Percentiles rank a stretch among this genome's conserved stretches.
Evolutionary conservation across 2,113 vertebrate species (phyloP).

Genomic region (Xenopus borealis): DNA sequence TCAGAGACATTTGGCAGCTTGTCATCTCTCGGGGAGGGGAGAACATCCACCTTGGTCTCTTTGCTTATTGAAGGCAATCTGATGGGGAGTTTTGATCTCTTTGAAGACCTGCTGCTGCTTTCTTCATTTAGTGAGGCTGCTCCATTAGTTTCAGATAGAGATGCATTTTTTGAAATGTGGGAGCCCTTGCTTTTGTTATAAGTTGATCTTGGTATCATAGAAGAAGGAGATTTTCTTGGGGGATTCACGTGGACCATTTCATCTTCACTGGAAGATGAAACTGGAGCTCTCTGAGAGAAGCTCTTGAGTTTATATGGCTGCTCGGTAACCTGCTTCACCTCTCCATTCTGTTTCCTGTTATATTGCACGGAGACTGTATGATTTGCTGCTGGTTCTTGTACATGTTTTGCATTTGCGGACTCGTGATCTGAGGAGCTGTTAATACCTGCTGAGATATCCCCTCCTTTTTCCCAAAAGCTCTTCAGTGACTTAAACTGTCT

Average conservation of each 20-base stretch:
- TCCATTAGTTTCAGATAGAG: slow-evolving; percentile 34
- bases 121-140: slow-evolving; percentile 43
- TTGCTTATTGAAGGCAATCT: slow-evolving; percentile 38
- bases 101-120: slow-evolving; percentile 45
- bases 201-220: background rate
- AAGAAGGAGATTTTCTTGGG: slow-evolving; percentile 43
- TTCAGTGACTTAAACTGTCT: slow-evolving; percentile 59
- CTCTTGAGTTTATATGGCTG: slow-evolving; percentile 38
- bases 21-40: slow-evolving; percentile 10
- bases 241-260: slow-evolving; percentile 47
- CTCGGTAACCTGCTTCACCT: slow-evolving; percentile 12
- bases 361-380: slow-evolving; percentile 35
- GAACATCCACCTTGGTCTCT: slow-evolving; percentile 17
- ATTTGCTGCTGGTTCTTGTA: slow-evolving; percentile 21
- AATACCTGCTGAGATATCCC: slow-evolving; percentile 12
- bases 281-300: slow-evolving; percentile 51
- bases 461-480: slow-evolving; percentile 65
- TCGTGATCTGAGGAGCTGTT: background rate
- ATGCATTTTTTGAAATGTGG: slow-evolving; percentile 6
- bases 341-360: slow-evolving; percentile 26
- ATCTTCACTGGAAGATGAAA: slow-evolving; percentile 58
- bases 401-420: background rate
- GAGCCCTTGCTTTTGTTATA: slow-evolving; percentile 43
- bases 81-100: slow-evolving; percentile 60
- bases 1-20: slow-evolving; percentile 18